Conservation (phyloP, 2,888 invertebrate species). For the Argyresthia goedartella region DNA sequence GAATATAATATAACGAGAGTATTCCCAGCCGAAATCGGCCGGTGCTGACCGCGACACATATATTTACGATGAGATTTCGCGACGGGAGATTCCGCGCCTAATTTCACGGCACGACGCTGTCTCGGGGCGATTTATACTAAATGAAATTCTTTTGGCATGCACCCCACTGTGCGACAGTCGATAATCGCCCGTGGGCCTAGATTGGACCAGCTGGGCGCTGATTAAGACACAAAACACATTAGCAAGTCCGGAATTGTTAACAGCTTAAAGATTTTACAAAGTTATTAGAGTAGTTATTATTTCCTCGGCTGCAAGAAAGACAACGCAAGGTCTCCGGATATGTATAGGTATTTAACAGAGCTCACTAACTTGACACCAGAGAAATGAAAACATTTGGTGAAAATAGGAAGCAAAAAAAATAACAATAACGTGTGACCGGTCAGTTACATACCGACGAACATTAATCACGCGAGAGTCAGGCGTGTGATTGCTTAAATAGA, state of each 20-base stretch:
- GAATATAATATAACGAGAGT: constrained; percentile 66
- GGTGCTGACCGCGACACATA: constrained; percentile 49
- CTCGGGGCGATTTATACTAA: constrained; percentile 64
- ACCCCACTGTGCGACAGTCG: constrained; percentile 59
- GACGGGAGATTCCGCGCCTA: constrained; percentile 63
- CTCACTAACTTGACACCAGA: too few species aligned
- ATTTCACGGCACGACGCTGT: constrained; percentile 63
- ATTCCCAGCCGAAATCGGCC: constrained; percentile 42
- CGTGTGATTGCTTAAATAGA: not conserved
- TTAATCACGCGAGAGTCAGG: not conserved
- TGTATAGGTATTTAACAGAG: too few species aligned
- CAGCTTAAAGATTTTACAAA: not conserved
- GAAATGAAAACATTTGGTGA: too few species aligned
- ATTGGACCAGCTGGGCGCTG: constrained; percentile 41
- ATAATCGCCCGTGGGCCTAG: constrained; percentile 53
- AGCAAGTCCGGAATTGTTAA: constrained; percentile 6
- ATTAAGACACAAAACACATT: constrained; percentile 57
- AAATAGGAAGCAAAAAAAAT: too few species aligned
- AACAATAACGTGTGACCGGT: too few species aligned
- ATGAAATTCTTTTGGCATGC: constrained; percentile 58
- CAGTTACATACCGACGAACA: not conserved
- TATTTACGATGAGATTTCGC: constrained; percentile 64
- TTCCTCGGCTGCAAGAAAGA: too few species aligned
- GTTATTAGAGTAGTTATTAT: not conserved
- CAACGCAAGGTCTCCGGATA: too few species aligned